Evolutionary conservation across 1,140 invertebrate genomes (phyloP).

Genomic region (Cotesia typhae): DNA sequence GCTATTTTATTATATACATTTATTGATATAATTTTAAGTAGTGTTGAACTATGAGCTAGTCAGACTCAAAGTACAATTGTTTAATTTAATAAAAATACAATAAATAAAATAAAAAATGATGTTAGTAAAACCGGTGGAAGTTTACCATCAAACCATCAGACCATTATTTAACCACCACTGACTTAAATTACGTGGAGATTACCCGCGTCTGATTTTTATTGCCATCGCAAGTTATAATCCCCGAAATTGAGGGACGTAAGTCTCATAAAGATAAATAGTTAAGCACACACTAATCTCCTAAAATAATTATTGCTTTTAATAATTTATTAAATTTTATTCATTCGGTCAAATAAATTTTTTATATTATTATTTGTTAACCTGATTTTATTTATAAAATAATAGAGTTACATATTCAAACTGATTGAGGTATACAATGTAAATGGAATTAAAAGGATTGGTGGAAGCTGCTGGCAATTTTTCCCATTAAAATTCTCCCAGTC

Average conservation of each 20-base stretch:
- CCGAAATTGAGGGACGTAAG: conserved; percentile 45
- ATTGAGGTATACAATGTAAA: conserved; percentile 27
- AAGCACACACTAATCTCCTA: conserved; percentile 4
- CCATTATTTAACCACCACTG: not conserved
- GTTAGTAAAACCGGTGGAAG: not conserved
- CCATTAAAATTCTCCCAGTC: conserved; percentile 63
- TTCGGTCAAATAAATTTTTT: too few relatives aligned
- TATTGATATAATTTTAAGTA: too few relatives aligned
- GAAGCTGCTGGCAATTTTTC: conserved; percentile 58
- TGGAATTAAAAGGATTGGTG: conserved; percentile 33
- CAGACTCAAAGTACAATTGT: too few relatives aligned
- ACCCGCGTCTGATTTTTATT: conserved; percentile 55
- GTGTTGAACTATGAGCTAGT: too few relatives aligned
- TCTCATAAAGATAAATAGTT: conserved; percentile 53
- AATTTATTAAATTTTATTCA: too few relatives aligned
- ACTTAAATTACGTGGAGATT: conserved; percentile 43
- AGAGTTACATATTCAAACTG: not conserved
- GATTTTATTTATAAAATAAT: not conserved
- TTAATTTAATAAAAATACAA: not conserved
- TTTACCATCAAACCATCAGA: not conserved
- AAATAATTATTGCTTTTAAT: conserved; percentile 1
- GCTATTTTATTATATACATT: too few relatives aligned
- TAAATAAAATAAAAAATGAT: conserved; percentile 15
- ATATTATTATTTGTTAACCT: too few relatives aligned
- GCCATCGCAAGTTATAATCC: conserved; percentile 27